Base-by-base conservation (phyloP, 2,113 vertebrate species). In the Grammomys surdaster region DNA sequence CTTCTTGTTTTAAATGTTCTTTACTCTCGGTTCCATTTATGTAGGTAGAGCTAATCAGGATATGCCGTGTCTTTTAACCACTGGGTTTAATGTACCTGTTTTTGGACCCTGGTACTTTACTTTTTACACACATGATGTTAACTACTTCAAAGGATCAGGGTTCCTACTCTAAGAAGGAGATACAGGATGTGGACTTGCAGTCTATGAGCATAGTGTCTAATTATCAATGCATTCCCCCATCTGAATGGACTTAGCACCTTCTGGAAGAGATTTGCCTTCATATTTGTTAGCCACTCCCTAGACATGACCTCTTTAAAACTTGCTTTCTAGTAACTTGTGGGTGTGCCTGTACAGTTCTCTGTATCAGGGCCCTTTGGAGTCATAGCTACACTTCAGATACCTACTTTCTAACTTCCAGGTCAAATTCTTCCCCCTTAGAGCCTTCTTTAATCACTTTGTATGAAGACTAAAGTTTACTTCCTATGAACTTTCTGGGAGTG, bases 1-100 rank as follows among this genome's bases (percentile, higher is more conserved):
- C 78, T 92, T 92, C 96, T 91, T 97, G 98, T 98, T 98, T 95
- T 97, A 97, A 98, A 97, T 93, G 97, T 93, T 96, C 97, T 98
- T 98, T 98, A 97, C 94, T 97, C 98, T 97, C 97, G 97, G 97
- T 98, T 98, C 98, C 97, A 97, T 98, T 98, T 97, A 98, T 78
- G 65, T 98, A 95, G 97, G 97, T 19, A 96, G 97, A 96, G 97
- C 97, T 98, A 98, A 98, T 95, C 96, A 82, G 78, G 88, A 84
- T 2, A 1, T 51, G 51, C 11, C 69, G 82, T 94, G 75, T 92
- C 91, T 93, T 76, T 11, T 96, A 92, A 96, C 91, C 92, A 93
- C 85, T 98, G 98, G 9, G 77, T 94, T 93, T 97, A 98, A 97
- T 97, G 87, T 90, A 48, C 80, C 82, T 95, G 63, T 65, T 95